phyloP scores from a whole-genome alignment of 2,113 vertebrate genomes.

The Sakesphorus luctuosus region DNA sequence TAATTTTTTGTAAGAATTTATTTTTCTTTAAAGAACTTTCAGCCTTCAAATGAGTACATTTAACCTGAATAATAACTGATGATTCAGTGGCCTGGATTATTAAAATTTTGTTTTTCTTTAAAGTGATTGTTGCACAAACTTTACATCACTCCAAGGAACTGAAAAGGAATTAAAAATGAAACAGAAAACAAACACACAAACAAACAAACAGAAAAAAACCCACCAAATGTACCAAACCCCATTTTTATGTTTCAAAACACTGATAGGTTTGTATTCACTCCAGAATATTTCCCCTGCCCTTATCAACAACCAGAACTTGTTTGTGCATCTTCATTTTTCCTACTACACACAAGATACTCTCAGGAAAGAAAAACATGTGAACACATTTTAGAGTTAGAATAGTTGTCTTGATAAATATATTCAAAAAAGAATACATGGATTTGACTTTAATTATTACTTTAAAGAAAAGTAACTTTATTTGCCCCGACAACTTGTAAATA shows the following conservation, averaged over 20 bases:
- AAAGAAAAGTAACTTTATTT: not conserved
- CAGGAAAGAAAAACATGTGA: not conserved
- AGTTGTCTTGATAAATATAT: not conserved
- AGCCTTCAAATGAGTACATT: not conserved
- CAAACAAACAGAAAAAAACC: rapidly evolving
- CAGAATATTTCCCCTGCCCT: not conserved
- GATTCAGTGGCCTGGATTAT: not conserved
- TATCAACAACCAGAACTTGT: not conserved
- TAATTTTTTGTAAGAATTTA: not conserved
- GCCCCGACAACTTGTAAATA: not conserved
- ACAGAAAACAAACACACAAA: not conserved
- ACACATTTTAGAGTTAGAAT: not conserved
- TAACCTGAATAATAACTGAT: not conserved
- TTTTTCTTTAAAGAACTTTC: not conserved
- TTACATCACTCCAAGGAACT: not conserved
- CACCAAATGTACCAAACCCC: not conserved
- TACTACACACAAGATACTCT: not conserved
- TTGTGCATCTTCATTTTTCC: not conserved
- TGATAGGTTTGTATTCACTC: not conserved
- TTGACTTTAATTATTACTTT: not conserved
- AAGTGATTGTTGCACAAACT: not conserved
- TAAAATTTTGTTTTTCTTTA: not conserved
- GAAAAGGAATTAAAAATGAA: not conserved
- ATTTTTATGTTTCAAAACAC: not conserved
- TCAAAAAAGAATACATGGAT: not conserved